Conservation (phyloP, 2,113 vertebrate species). For the Gymnogyps californianus region DNA sequence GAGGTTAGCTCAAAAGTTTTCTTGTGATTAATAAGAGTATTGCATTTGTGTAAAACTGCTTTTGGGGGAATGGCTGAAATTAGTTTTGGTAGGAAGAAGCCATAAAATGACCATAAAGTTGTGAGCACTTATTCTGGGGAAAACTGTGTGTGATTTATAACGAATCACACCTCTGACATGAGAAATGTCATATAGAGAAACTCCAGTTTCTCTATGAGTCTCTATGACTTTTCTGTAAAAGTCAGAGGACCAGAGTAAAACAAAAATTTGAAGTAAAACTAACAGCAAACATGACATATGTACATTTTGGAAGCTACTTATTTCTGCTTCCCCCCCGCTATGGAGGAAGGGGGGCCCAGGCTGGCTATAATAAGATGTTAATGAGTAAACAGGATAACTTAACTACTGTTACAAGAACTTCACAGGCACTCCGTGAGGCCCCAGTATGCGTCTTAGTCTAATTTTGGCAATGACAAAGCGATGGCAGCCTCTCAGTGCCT, state of each 20-base stretch:
- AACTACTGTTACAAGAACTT: neutral
- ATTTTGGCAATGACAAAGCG: neutral
- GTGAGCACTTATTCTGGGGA: neutral
- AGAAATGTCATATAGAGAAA: neutral
- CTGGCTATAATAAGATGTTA: neutral
- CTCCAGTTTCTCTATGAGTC: neutral
- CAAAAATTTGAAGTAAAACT: neutral
- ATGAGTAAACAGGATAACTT: neutral
- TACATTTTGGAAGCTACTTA: neutral
- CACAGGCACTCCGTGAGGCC: neutral
- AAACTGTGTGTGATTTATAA: neutral
- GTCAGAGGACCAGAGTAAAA: neutral
- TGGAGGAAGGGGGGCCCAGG: rapidly evolving
- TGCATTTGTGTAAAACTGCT: neutral
- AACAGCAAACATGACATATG: neutral
- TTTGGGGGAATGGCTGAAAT: neutral
- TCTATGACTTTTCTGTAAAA: neutral
- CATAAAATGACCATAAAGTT: neutral
- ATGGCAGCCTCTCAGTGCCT: neutral
- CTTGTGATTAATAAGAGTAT: neutral
- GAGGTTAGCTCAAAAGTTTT: neutral
- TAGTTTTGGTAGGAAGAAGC: neutral
- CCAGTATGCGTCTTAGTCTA: neutral
- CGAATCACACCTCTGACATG: neutral
- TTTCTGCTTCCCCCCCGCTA: neutral